These are phyloP conservation scores for Muscicapa comitata DNA, from an alignment of 2,797 vertebrate genomes.

Conservation along the genomic window DNA sequence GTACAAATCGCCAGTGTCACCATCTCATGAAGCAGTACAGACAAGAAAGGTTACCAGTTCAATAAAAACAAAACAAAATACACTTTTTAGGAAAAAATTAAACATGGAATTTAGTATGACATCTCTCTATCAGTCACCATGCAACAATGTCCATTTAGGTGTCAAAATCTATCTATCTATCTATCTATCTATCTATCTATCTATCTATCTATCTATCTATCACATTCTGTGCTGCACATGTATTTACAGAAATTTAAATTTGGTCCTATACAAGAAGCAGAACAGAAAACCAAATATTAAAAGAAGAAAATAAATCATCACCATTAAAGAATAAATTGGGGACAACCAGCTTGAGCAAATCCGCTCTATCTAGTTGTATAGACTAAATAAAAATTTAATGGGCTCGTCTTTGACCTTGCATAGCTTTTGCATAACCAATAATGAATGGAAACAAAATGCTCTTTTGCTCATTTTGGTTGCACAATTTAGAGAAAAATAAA, in stretches of 20 bases:
- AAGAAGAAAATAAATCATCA: background rate
- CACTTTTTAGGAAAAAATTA: background rate
- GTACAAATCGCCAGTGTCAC: background rate
- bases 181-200: too few relatives aligned
- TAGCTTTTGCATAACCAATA: background rate
- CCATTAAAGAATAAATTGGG: background rate
- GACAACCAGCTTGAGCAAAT: background rate
- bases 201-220: too few relatives aligned
- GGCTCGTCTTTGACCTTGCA: background rate
- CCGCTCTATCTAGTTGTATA: background rate
- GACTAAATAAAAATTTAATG: background rate
- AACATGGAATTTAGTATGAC: background rate
- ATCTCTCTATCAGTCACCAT: background rate
- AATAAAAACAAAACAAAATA: background rate
- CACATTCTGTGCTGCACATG: background rate
- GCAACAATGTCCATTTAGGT: background rate
- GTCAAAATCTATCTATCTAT: background rate
- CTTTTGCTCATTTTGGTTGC: background rate
- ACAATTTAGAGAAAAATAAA: background rate
- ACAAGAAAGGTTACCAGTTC: background rate
- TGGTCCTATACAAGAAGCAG: background rate
- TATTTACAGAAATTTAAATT: background rate
- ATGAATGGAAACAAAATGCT: background rate
- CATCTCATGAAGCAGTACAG: background rate
- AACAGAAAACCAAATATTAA: background rate